Base-by-base conservation (phyloP, 1,140 invertebrate genomes). In the Neotoxoptera formosana region DNA sequence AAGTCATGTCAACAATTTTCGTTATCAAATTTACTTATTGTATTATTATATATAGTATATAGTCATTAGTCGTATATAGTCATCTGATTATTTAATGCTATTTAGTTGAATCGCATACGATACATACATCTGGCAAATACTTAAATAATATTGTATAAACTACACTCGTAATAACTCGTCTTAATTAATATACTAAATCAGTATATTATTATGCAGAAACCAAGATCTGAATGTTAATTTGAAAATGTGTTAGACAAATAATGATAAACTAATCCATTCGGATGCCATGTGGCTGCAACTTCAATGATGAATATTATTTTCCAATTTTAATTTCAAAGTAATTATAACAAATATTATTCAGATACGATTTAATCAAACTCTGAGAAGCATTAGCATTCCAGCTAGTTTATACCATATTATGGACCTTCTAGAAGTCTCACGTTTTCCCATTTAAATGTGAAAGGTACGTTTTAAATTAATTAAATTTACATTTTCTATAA, bases 321-420 rank as follows among this genome's bases (percentile, higher is more conserved):
- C 34, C 34, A 21, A 36, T 76, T 76, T 76, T 34, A 76, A 76
- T 36, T 81, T 36, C 1, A 0, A 36, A 81, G n/a, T 34, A 34
- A 81, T 81, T 81, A 36, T 21, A 81, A 81, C 34, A 81, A 81
- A 81, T 36, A 81, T 81, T 81, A 81, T 81, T 81, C 76, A 36
- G 4, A 36, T 81, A 7, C n/a, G 17, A 81, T 81, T 81, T 21
- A 36, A 81, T 81, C 20, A 81, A 81, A 67, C 60, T 67, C 30
- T n/a, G 30, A 67, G 2, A n/a, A 14, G 30, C 14, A 9, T 30
- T 60, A 30, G 25, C 25, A 60, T 60, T 60, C 56, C 30, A n/a
- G 25, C 60, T 60, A 60, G 56, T 11, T 30, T 67, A 67, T 67
- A n/a, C 11, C 30, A 67, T n/a, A 67, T 30, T 11, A 41, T 41